Evolutionary conservation across 2,888 invertebrate genomes (phyloP), one percentile per base, ranked within the genome.

Genomic region (Pseudococcus jackbeardsleyi): DNA sequence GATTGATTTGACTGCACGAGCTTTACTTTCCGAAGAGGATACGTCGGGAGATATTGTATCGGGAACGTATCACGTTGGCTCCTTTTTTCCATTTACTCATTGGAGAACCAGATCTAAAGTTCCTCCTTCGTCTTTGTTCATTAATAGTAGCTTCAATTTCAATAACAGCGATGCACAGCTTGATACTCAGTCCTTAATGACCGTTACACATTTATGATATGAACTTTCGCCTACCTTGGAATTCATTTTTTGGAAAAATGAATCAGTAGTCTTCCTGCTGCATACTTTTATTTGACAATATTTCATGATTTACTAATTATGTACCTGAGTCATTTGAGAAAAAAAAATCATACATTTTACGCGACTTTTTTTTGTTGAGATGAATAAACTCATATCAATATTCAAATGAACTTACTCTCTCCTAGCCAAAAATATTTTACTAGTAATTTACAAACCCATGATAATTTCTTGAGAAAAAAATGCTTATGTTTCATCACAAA

Each of bases 71-170:
- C 89, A 88, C 33, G 88, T 90, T 22, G 89, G 89, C 89, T 92
- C 93, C 59, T 93, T 93, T 90, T 93, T 91, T 90, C 93, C 93
- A 7, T 93, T 93, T 90, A 92, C 89, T 39, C 89, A 89, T 72
- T 90, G 89, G 89, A 85, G 89, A 48, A 88, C 89, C 12, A 84
- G 79, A 22, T 86, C 72, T 33, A 89, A 89, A 82, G 85, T 89
- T 68, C 93, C 93, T 6, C 93, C 93, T 5, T 93, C 93, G 91
- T 92, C 92, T 89, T 90, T 89, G 90, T 92, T 50, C 91, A 92
- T 92, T 88, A 91, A 90, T 91, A 93, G 93, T 84, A 91, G 91
- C 54, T 90, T 92, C 22, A 91, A 92, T 17, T 91, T 93, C 90
- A 94, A 94, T 91, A 89, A 89, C 15, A 89, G 88, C 86, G 89